Base-by-base conservation (phyloP, 1,140 invertebrate species). In the Drosophila punjabiensis region DNA sequence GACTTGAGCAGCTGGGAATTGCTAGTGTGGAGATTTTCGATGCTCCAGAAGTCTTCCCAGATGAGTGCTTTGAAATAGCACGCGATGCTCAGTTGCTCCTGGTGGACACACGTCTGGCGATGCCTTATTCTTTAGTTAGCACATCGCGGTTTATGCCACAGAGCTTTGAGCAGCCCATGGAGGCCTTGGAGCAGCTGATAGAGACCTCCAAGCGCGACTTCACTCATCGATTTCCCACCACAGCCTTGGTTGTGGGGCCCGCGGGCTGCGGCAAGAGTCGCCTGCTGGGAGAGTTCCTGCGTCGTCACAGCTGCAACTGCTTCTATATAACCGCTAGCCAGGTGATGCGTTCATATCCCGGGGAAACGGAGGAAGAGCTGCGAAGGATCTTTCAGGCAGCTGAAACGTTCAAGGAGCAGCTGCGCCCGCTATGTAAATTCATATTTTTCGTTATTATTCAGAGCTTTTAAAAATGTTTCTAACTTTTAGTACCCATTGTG, bases 311-410 rank as follows among this genome's bases (percentile, higher is more conserved):
- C 7, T 91, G 73, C 56, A 93, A 85, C 52, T 83, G 75, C 11
- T 93, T 92, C 47, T 74, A 80, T 24, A 78, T 93, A 5, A 76
- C 77, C 20, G 74, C 87, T 4, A 71, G 76, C 6, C 77, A 91
- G 35, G 70, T 92, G 11, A n/a, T 92, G 30, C 73, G 81, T 28
- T 75, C 93, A 2, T 76, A 92, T 76, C 93, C 94, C 4, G 94
- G 94, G 14, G 93, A 93, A 77, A 92, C 94, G 6, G 94, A 94
- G 82, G 58, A 73, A 9, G 70, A 81, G 20, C 68, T 94, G 8
- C 76, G 91, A 6, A 80, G 81, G 43, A 85, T 93, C 30, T 94
- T 94, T 74, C 62, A 92, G 5, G 76, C 93, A 43, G 94, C 93
- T 10, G 58, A 82, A 53, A 61, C 68, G 16, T 92, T 93, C 16